phyloP scores from a whole-genome alignment of 1,140 invertebrate genomes.

The Teleopsis dalmanni region DNA sequence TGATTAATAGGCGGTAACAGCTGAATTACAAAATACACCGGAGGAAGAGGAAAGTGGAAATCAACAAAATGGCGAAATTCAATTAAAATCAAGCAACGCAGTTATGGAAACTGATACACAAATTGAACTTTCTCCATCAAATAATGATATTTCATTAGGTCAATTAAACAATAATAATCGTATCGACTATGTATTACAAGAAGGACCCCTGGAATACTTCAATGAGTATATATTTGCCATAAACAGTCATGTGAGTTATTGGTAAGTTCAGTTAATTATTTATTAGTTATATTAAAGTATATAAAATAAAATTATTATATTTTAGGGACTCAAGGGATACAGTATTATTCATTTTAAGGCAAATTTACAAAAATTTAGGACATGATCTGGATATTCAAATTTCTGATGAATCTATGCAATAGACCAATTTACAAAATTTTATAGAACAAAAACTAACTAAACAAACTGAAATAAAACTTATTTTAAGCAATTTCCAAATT shows the following conservation, averaged over 20 bases:
- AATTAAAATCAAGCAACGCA: conserved; percentile 33
- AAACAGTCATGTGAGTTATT: conserved; percentile 90
- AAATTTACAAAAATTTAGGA: conserved; percentile 72
- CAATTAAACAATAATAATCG: conserved; percentile 80
- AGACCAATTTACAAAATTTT: too few relatives aligned
- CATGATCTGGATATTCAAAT: conserved; percentile 66
- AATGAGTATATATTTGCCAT: conserved; percentile 96
- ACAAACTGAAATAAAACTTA: too few relatives aligned
- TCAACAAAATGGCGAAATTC: conserved; percentile 27
- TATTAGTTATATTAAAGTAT: too few relatives aligned
- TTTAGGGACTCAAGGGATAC: conserved; percentile 92
- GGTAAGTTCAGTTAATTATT: conserved; percentile 64
- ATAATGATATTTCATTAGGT: conserved; percentile 58
- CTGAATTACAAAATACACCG: conserved; percentile 46
- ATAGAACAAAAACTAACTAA: too few relatives aligned
- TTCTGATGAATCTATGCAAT: conserved; percentile 58
- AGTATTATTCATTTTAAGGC: conserved; percentile 83
- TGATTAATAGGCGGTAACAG: conserved; percentile 18
- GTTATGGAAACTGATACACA: conserved; percentile 48
- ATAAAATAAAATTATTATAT: background rate
- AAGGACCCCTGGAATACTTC: conserved; percentile 91
- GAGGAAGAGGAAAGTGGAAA: conserved; percentile 17
- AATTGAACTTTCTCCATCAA: too few relatives aligned
- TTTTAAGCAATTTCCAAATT: too few relatives aligned
- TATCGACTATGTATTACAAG: conserved; percentile 92